Percentiles rank a stretch among this genome's conserved stretches.
Evolutionary conservation across 2,888 invertebrate species (phyloP).

Genomic region (Stenchaetothrips biformis): DNA sequence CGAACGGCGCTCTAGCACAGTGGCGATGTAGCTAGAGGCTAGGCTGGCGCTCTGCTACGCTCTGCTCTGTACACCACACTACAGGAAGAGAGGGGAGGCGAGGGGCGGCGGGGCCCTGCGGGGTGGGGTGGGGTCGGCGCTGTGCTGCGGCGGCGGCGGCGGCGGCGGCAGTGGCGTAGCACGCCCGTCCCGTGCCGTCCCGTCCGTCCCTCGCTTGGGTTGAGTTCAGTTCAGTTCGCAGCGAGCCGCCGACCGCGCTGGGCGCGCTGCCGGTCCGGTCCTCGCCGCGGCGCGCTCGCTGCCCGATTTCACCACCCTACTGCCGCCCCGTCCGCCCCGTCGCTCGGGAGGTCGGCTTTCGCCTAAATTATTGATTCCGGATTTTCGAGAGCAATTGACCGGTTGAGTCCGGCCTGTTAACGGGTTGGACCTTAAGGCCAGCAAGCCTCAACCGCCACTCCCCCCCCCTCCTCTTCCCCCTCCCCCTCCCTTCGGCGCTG

Average conservation of each 20-base stretch:
- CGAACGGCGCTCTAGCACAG: too few relatives aligned
- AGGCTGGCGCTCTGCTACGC: background rate
- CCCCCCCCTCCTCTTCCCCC: background rate
- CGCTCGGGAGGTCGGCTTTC: background rate
- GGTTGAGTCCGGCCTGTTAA: too few relatives aligned
- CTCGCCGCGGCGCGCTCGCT: background rate
- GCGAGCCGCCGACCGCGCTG: constrained; percentile 1
- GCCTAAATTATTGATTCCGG: too few relatives aligned
- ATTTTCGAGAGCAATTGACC: too few relatives aligned
- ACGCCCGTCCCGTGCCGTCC: background rate
- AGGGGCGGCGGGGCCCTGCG: background rate
- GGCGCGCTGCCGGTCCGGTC: background rate
- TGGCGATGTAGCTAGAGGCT: too few relatives aligned
- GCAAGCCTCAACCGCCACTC: background rate
- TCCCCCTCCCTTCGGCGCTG: background rate
- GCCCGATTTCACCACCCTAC: background rate
- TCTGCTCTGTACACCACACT: constrained; percentile 15
- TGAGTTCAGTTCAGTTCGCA: background rate
- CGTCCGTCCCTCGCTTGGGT: background rate
- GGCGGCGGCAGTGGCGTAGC: background rate
- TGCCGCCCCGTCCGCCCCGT: background rate
- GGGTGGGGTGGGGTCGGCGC: background rate
- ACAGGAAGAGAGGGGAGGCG: background rate
- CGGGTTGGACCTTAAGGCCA: too few relatives aligned
- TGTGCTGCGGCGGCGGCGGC: background rate